These are phyloP conservation scores for Pogonocherus hispidulus DNA, from an alignment of 2,888 invertebrate genomes.

Conservation along the genomic window DNA sequence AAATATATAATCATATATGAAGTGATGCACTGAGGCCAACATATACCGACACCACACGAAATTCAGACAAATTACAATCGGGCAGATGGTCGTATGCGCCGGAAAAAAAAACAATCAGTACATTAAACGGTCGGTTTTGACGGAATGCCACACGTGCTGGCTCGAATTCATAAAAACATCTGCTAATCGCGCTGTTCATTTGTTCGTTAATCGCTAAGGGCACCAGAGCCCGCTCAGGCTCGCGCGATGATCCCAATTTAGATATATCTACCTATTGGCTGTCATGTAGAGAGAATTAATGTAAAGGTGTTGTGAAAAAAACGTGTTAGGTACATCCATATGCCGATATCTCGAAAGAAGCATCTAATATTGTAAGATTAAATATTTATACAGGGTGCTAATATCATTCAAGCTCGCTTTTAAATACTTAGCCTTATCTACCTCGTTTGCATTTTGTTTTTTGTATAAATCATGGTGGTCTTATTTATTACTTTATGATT, in stretches of 20 bases:
- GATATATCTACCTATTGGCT: too few species aligned
- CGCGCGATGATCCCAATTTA: neutral
- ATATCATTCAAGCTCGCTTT: too few species aligned
- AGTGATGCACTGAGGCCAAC: neutral
- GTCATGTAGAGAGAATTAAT: neutral
- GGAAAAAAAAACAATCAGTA: neutral
- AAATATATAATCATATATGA: too few species aligned
- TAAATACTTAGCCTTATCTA: too few species aligned
- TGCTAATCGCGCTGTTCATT: slow-evolving; percentile 35
- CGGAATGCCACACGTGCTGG: slow-evolving; percentile 16
- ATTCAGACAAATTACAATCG: neutral
- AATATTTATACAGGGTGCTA: too few species aligned
- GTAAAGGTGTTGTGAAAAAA: neutral
- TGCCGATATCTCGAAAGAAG: too few species aligned
- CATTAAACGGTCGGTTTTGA: slow-evolving; percentile 3
- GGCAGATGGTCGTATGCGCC: neutral
- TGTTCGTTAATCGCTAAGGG: neutral
- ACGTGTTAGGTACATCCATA: neutral
- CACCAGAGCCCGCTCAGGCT: neutral
- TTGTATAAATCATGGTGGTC: too few species aligned
- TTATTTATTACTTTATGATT: too few species aligned
- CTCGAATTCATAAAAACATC: slow-evolving; percentile 38
- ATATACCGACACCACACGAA: neutral
- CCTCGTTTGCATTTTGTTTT: too few species aligned
- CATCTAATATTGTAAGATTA: too few species aligned